Conservation (phyloP, 2,888 invertebrate genomes). For the Leptopterna dolabrata region DNA sequence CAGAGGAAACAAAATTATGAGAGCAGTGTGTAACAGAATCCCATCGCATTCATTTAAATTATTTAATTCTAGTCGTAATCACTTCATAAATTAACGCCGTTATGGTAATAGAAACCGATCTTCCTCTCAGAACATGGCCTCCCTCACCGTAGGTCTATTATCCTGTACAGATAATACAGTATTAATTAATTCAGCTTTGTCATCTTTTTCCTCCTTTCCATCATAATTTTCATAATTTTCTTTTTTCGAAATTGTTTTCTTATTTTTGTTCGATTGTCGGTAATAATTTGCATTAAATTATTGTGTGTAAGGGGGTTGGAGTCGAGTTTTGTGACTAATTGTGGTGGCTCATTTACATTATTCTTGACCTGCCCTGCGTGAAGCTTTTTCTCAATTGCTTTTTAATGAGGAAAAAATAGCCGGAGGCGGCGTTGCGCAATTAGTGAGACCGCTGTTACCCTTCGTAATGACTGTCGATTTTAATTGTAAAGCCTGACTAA, state of each 20-base stretch:
- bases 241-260: neutral
- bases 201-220: neutral
- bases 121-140: neutral
- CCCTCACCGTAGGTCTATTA: neutral
- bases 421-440: neutral
- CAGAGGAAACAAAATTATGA: neutral
- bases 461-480: neutral
- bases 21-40: neutral
- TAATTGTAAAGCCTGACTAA: neutral
- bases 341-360: neutral
- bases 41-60: neutral
- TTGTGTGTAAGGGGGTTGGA: neutral
- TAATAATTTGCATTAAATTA: neutral
- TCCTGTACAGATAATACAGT: neutral
- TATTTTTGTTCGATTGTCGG: neutral
- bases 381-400: neutral
- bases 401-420: neutral
- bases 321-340: neutral
- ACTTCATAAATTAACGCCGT: conserved; percentile 29
- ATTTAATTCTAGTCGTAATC: conserved; percentile 19
- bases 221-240: neutral
- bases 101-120: conserved; percentile 22
- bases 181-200: neutral
- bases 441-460: neutral
- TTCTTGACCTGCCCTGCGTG: conserved; percentile 7